Evolutionary conservation across 2,888 invertebrate species (phyloP).

Genomic region (Lydus trimaculatus): DNA sequence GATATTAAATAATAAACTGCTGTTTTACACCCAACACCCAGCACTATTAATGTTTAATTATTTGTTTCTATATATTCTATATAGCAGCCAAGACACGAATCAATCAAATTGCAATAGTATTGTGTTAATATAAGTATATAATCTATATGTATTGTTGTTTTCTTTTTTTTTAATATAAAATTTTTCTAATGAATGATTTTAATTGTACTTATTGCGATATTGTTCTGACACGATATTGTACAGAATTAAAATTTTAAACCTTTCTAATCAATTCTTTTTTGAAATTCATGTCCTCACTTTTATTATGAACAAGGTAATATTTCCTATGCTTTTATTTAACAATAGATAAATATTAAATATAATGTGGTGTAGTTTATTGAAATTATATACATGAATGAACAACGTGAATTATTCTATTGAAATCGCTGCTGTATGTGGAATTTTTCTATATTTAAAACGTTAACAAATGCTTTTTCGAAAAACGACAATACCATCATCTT

Average conservation of each 20-base stretch:
- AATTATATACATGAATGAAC: constrained; percentile 3
- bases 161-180: not conserved
- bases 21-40: constrained; percentile 14
- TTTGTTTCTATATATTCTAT: constrained; percentile 10
- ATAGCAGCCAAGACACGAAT: constrained; percentile 28
- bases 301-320: not conserved
- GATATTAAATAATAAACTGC: constrained; percentile 12
- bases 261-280: not conserved
- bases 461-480: not conserved
- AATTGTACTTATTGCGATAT: constrained; percentile 24
- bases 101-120: constrained; percentile 24
- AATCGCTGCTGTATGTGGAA: not conserved
- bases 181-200: constrained; percentile 18
- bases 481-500: no score
- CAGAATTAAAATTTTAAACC: constrained; percentile 2
- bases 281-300: not conserved
- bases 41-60: constrained; percentile 24
- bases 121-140: not conserved
- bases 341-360: not conserved
- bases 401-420: not conserved
- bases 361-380: not conserved
- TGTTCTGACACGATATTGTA: constrained; percentile 1
- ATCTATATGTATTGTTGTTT: no score
- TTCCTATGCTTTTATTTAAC: not conserved
- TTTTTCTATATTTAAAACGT: not conserved